A percentile compares a stretch with the other conserved stretches of the same genome.
phyloP scores from a whole-genome alignment of 2,888 invertebrate species.

The Meta bourneti region DNA sequence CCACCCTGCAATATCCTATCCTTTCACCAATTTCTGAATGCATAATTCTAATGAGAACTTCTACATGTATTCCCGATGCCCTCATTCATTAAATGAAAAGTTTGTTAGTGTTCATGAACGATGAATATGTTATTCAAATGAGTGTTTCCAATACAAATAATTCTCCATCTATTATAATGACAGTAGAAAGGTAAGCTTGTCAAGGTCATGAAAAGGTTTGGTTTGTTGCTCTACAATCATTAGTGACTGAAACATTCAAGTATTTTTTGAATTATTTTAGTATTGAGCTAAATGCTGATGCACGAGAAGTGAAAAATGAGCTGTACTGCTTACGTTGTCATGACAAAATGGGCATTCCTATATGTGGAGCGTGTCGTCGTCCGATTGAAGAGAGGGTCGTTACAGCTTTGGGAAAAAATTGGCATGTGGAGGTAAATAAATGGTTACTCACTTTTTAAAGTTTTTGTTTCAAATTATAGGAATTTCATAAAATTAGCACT shows the following conservation, averaged over 20 bases:
- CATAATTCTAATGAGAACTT: too few species aligned
- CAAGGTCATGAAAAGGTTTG: neutral
- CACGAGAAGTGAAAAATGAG: slow-evolving; percentile 96
- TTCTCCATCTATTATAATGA: neutral
- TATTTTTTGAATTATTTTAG: slow-evolving; percentile 43
- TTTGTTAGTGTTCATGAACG: neutral
- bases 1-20: too few species aligned
- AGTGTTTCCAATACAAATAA: neutral
- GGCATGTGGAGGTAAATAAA: slow-evolving; percentile 93
- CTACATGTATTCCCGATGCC: neutral
- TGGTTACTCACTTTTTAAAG: neutral
- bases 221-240: neutral
- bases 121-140: too few species aligned
- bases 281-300: slow-evolving; percentile 96
- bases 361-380: slow-evolving; percentile 98
- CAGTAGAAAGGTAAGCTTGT: neutral
- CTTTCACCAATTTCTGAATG: too few species aligned
- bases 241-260: neutral
- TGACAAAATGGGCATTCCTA: slow-evolving; percentile 99
- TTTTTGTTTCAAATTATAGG: neutral
- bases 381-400: slow-evolving; percentile 99
- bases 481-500: neutral
- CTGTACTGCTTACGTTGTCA: slow-evolving; percentile 98
- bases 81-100: neutral
- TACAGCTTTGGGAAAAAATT: slow-evolving; percentile 98